Evolutionary conservation across 2,888 invertebrate species (phyloP), one percentile per base, ranked within the genome.

Genomic region (Margaritifera margaritifera): DNA sequence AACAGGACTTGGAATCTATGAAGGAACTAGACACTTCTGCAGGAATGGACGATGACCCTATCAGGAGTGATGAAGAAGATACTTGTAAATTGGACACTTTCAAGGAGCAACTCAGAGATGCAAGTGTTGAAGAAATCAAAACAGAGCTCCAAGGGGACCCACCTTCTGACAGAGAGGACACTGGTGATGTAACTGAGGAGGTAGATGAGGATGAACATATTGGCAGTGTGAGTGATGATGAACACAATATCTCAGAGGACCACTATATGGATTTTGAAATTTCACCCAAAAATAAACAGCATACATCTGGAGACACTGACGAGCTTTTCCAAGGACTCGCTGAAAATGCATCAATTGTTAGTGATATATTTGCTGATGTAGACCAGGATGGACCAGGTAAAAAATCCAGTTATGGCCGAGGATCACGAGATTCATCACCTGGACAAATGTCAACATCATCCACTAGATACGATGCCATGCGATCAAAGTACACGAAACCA

Each of bases 191-290:
- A 59, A 68, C 66, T 27, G 76, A 70, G n/a, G 74, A 72, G 31
- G 76, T 74, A 20, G 78, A 81, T 24, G 55, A 65, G 42, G 74
- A 75, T 50, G 78, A 75, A 22, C 75, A 76, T 57, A 69, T 77
- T n/a, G 78, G 71, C 20, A 79, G 80, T 74, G 81, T 80, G 15
- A 82, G 81, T 73, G 80, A 82, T 66, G 80, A 79, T 24, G 79
- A 80, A 27, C 50, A 73, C 31, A 69, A 75, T 54, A 68, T 76
- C 11, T 75, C 72, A 2, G 58, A 59, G 20, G 74, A 79, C 51
- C 65, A 70, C 24, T 76, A 75, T 53, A 63, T 78, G 67, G 74
- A 70, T 15, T 67, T 77, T 54, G 69, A 77, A 18, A 58, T 42
- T 42, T 42, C 71, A n/a, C 27, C 62, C 2, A 68, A 64, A 53